These are phyloP conservation scores for Timema podura DNA, from an alignment of 2,888 invertebrate species.

Conservation along the genomic window DNA sequence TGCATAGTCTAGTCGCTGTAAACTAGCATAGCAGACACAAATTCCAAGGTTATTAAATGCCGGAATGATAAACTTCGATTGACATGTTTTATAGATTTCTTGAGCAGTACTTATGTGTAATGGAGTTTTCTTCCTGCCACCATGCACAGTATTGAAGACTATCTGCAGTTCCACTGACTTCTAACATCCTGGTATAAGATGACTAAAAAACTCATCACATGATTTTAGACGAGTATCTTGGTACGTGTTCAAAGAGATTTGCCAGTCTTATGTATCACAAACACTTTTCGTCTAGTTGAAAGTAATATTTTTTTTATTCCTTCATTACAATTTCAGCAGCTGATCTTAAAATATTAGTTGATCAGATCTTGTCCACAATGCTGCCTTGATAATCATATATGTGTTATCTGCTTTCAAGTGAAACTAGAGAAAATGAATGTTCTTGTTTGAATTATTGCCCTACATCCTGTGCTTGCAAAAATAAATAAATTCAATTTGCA, in stretches of 20 bases:
- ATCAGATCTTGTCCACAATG: neutral
- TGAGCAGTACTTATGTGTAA: neutral
- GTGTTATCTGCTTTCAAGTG: too few relatives aligned
- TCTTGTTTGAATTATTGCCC: too few relatives aligned
- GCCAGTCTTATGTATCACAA: neutral
- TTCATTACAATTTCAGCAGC: neutral
- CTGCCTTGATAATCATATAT: too few relatives aligned
- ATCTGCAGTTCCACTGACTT: neutral
- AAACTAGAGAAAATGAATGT: too few relatives aligned
- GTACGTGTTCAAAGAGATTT: neutral
- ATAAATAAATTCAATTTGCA: too few relatives aligned
- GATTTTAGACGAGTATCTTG: slow-evolving; percentile 1
- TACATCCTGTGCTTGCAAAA: too few relatives aligned
- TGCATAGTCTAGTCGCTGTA: neutral
- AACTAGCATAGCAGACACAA: neutral
- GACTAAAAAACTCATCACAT: neutral
- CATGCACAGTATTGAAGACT: neutral
- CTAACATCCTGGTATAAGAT: neutral
- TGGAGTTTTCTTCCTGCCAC: neutral
- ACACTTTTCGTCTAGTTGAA: neutral
- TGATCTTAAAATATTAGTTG: neutral
- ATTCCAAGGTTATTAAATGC: slow-evolving; percentile 4
- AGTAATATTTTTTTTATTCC: neutral
- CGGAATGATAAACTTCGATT: neutral
- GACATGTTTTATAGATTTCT: slow-evolving; percentile 1